Conservation (phyloP, 2,888 invertebrate species). For the Oasisia sp. region DNA sequence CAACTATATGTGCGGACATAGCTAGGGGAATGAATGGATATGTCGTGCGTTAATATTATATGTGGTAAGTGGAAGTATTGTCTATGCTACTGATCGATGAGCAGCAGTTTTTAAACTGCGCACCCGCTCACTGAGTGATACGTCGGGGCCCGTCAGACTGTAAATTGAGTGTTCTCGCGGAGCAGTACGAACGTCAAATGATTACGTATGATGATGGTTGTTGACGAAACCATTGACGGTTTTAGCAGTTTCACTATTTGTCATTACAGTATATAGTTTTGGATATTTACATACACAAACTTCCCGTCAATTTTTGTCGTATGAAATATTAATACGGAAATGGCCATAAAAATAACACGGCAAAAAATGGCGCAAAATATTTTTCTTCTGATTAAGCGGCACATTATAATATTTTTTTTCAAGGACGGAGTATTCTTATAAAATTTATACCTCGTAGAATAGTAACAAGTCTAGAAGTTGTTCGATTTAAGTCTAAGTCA, state of each 20-base stretch:
- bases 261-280: not conserved
- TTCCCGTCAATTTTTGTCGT: not conserved
- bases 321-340: not conserved
- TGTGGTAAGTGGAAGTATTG: not conserved
- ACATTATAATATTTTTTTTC: too few species aligned
- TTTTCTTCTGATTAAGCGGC: too few species aligned
- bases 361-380: not conserved
- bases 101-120: slow-evolving; percentile 12
- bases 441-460: too few species aligned
- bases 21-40: not conserved
- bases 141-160: not conserved
- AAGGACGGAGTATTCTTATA: too few species aligned
- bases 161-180: not conserved
- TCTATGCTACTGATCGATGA: not conserved
- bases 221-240: not conserved
- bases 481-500: too few species aligned
- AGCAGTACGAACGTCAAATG: not conserved
- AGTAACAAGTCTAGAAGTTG: too few species aligned
- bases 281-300: not conserved
- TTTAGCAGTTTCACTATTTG: not conserved
- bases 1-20: not conserved
- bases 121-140: not conserved
- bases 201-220: slow-evolving; percentile 1
- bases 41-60: not conserved
- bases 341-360: not conserved